Evolutionary conservation across 2,888 invertebrate species (phyloP).

Genomic region (Branchellion lobata): DNA sequence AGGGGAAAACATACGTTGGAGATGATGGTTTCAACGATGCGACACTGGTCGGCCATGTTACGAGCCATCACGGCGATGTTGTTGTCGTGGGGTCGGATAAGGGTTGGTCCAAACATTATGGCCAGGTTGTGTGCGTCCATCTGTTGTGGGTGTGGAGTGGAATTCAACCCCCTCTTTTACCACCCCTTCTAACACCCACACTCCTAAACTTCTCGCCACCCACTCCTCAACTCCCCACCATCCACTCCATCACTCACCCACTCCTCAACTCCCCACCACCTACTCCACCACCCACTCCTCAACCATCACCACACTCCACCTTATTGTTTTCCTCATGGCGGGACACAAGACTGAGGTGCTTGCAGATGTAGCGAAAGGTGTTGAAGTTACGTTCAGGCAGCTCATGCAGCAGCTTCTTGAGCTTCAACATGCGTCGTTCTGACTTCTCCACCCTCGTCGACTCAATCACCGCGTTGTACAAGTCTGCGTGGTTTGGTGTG

Average conservation of each 20-base stretch:
- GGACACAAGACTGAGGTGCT: constrained; percentile 79
- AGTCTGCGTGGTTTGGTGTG: constrained; percentile 64
- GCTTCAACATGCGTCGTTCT: constrained; percentile 74
- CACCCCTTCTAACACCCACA: too few relatives aligned
- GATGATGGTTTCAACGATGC: constrained; percentile 71
- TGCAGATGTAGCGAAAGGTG: constrained; percentile 84
- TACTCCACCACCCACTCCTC: too few relatives aligned
- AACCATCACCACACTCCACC: too few relatives aligned
- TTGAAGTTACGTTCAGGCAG: constrained; percentile 88
- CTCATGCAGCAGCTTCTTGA: constrained; percentile 74
- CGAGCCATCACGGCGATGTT: constrained; percentile 71
- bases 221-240: neutral
- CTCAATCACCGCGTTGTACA: constrained; percentile 88
- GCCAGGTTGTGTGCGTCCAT: constrained; percentile 86
- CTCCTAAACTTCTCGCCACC: too few relatives aligned
- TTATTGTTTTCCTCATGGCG: constrained; percentile 79
- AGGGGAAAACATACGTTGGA: constrained; percentile 58
- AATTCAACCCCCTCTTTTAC: too few relatives aligned
- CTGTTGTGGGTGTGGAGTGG: constrained; percentile 62
- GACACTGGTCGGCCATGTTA: constrained; percentile 79
- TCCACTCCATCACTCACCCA: too few relatives aligned
- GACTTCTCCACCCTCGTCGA: constrained; percentile 82
- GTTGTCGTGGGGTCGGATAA: constrained; percentile 74
- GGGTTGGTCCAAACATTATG: constrained; percentile 84
- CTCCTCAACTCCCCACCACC: too few relatives aligned